phyloP scores from a whole-genome alignment of 2,888 invertebrate species.

The Xylota segnis region DNA sequence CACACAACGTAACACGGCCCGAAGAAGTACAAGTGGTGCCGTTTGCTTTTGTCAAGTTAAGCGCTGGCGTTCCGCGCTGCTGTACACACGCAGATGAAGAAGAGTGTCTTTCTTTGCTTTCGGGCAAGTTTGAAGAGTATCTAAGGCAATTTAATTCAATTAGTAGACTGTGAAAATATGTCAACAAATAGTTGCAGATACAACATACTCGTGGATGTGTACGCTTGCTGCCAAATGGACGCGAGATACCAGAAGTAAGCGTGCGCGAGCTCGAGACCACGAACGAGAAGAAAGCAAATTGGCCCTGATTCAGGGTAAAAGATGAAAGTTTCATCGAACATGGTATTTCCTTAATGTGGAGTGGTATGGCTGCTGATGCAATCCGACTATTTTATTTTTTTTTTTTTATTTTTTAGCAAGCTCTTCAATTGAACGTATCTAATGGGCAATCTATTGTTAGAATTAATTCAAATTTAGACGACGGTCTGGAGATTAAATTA shows the following conservation, averaged over 20 bases:
- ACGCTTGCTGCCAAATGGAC: constrained; percentile 4
- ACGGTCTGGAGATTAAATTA: constrained; percentile 18
- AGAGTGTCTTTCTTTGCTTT: constrained; percentile 28
- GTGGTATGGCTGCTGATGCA: constrained; percentile 36
- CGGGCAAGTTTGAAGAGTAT: constrained; percentile 17
- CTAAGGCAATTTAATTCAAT: constrained; percentile 69
- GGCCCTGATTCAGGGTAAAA: constrained; percentile 64
- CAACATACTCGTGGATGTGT: constrained; percentile 15
- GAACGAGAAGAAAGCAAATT: constrained; percentile 68
- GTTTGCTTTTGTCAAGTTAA: background rate
- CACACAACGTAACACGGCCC: constrained; percentile 8
- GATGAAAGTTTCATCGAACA: constrained; percentile 65
- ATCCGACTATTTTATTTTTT: constrained; percentile 14
- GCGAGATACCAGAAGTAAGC: background rate
- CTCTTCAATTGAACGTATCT: constrained; percentile 21
- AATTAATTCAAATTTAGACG: constrained; percentile 47
- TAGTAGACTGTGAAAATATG: constrained; percentile 68
- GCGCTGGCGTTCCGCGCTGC: constrained; percentile 17
- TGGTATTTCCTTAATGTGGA: constrained; percentile 40
- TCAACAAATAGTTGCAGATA: constrained; percentile 49
- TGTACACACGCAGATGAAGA: constrained; percentile 10
- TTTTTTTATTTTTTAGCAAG: background rate
- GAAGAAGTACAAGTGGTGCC: constrained; percentile 20
- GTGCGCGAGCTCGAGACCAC: background rate
- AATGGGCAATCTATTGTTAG: constrained; percentile 43